A percentile compares a stretch with the other conserved stretches of the same genome.
Conservation (phyloP, 1,140 invertebrate species). For the Cherax quadricarinatus region DNA sequence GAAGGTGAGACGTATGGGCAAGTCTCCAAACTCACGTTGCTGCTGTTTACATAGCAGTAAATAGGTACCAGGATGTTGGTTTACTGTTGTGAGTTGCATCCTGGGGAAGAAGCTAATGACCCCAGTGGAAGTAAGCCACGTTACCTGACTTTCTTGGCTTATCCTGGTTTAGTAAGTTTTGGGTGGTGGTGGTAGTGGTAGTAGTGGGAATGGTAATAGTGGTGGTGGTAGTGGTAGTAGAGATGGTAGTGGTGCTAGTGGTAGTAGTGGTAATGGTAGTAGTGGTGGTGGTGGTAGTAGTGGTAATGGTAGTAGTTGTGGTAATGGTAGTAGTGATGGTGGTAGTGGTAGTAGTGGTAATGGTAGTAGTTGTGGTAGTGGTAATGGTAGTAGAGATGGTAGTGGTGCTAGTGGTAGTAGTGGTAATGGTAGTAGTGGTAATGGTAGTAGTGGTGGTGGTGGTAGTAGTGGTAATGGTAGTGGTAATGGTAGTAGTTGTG, state of each 20-base stretch:
- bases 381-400: background rate
- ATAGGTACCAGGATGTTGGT: too few relatives aligned
- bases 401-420: too few relatives aligned
- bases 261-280: background rate
- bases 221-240: constrained; percentile 1
- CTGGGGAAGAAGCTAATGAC: too few relatives aligned
- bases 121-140: too few relatives aligned
- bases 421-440: background rate
- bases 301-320: background rate
- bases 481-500: background rate
- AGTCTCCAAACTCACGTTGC: too few relatives aligned
- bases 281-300: background rate
- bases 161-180: background rate
- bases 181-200: background rate
- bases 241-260: background rate
- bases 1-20: too few relatives aligned
- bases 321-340: background rate
- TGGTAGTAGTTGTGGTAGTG: constrained; percentile 14
- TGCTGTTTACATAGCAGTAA: too few relatives aligned
- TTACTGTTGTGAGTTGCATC: too few relatives aligned
- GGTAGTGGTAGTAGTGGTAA: background rate
- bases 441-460: background rate
- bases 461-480: background rate
- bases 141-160: too few relatives aligned
- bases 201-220: background rate